Evolutionary conservation across 2,113 vertebrate species (phyloP).

Genomic region (Chrysochloris asiatica): DNA sequence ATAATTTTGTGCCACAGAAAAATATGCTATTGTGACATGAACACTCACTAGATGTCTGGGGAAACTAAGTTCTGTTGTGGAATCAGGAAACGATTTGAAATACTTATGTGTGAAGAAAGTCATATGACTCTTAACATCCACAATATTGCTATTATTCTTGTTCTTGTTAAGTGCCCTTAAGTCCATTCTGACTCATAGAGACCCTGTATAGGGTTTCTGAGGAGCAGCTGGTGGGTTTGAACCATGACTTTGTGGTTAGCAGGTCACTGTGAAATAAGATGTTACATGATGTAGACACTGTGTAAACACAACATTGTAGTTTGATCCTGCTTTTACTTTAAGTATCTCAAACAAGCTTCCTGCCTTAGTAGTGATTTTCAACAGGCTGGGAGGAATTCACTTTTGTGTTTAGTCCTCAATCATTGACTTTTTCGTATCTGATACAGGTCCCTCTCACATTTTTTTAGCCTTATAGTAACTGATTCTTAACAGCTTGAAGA

Average conservation of each 20-base stretch:
- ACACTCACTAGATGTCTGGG: not conserved
- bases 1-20: conserved; percentile 21
- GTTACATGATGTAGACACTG: too few relatives aligned
- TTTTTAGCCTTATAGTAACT: too few relatives aligned
- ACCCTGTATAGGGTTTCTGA: too few relatives aligned
- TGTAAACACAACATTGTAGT: not conserved
- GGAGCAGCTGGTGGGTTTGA: too few relatives aligned
- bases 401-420: too few relatives aligned
- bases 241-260: too few relatives aligned
- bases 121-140: not conserved
- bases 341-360: not conserved
- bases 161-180: too few relatives aligned
- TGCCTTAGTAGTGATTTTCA: not conserved
- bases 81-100: conserved; percentile 29
- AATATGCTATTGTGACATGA: conserved; percentile 5
- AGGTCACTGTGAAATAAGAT: not conserved
- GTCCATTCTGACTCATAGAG: too few relatives aligned
- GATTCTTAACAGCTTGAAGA: too few relatives aligned
- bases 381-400: too few relatives aligned
- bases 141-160: not conserved
- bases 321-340: not conserved
- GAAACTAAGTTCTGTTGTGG: not conserved
- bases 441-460: too few relatives aligned
- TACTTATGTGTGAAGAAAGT: not conserved
- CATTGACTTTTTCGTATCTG: too few relatives aligned